Conservation (phyloP, 1,140 invertebrate genomes). For the Penaeus vannamei region DNA sequence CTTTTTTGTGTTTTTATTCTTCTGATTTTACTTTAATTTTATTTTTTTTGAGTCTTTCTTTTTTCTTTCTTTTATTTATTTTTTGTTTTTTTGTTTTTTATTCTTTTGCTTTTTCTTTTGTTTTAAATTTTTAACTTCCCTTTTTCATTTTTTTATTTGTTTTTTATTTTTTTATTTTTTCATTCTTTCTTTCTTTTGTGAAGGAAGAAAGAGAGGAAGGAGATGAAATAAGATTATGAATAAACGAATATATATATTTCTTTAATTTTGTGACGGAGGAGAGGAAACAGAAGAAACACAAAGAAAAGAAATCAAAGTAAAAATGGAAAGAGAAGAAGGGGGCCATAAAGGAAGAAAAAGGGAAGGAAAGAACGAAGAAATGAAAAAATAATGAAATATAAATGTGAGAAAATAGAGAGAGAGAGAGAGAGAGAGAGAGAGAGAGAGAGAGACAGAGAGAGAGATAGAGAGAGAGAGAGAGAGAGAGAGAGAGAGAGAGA, state of each 20-base stretch:
- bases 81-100: no score
- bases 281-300: no score
- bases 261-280: neutral
- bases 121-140: neutral
- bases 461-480: neutral
- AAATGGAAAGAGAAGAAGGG: no score
- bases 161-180: no score
- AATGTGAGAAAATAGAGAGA: neutral
- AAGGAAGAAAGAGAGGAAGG: no score
- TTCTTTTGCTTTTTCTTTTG: neutral
- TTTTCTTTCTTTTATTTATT: no score
- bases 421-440: conserved; percentile 10
- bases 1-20: neutral
- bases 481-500: no score
- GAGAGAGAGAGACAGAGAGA: neutral
- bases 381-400: neutral
- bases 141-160: no score
- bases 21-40: neutral
- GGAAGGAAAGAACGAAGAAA: conserved; percentile 2
- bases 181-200: no score
- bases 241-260: no score
- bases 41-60: neutral
- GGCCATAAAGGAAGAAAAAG: neutral
- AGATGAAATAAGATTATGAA: no score
- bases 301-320: no score